A percentile compares a stretch with the other conserved stretches of the same genome.
Conservation (phyloP, 2,797 vertebrate genomes). For the Bradypodion ventrale region DNA sequence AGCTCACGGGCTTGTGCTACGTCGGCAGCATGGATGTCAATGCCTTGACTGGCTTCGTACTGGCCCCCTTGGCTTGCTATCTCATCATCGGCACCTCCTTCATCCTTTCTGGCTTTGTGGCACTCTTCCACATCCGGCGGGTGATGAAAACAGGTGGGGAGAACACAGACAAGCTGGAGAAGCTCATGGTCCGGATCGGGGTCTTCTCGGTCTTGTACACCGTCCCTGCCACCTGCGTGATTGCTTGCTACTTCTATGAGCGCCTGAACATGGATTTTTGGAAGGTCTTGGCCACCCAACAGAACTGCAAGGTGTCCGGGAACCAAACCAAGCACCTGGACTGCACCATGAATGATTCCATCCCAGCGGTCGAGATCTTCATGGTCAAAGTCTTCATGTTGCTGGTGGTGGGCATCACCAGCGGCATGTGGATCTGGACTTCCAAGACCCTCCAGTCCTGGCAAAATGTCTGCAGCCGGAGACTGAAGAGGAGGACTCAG, state of each 20-base stretch:
- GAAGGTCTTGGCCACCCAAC: conserved; percentile 83
- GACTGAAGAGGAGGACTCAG: conserved; percentile 87
- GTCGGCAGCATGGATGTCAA: conserved; percentile 97
- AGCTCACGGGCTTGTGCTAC: conserved; percentile 94
- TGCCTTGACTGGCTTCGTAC: conserved; percentile 93
- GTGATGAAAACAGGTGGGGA: conserved; percentile 98
- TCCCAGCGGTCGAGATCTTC: conserved; percentile 95
- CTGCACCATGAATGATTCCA: conserved; percentile 89
- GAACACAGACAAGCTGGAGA: conserved; percentile 96
- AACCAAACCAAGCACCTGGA: conserved; percentile 80
- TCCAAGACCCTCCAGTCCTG: conserved; percentile 97
- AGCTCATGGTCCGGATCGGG: conserved; percentile 96
- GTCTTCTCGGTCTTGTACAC: conserved; percentile 96
- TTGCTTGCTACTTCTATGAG: conserved; percentile 97
- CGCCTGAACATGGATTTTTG: conserved; percentile 95
- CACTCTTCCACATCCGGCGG: conserved; percentile 95
- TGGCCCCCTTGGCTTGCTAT: conserved; percentile 93
- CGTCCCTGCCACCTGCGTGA: conserved; percentile 95
- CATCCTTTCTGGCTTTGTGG: conserved; percentile 94
- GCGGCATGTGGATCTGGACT: conserved; percentile 99
- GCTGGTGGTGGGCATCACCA: conserved; percentile 95
- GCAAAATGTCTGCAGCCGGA: conserved; percentile 92
- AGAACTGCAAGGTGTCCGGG: conserved; percentile 79
- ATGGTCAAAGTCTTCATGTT: conserved; percentile 99
- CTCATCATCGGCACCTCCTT: conserved; percentile 95